Evolutionary conservation across 2,888 invertebrate species (phyloP).

Genomic region (Macrosiphum euphorbiae): DNA sequence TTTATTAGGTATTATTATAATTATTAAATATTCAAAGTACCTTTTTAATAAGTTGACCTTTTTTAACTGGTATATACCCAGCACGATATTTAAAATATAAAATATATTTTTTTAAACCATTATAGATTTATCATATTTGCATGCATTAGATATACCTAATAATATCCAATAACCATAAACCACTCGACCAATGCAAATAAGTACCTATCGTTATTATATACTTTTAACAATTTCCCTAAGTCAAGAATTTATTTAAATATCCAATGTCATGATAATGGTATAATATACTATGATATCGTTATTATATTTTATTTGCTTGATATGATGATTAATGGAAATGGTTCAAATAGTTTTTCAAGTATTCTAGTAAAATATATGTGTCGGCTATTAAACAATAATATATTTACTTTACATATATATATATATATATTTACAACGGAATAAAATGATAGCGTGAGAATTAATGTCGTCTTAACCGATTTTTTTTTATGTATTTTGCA

Average conservation of each 20-base stretch:
- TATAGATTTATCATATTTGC: not conserved
- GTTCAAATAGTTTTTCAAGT: not conserved
- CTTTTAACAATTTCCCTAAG: not conserved
- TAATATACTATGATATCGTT: not conserved
- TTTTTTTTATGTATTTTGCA: not conserved
- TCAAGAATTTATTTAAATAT: too few species aligned
- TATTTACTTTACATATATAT: not conserved
- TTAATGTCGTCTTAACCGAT: not conserved
- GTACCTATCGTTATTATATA: not conserved
- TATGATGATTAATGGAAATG: not conserved
- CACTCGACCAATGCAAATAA: not conserved
- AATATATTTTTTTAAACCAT: not conserved
- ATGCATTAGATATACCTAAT: too few species aligned
- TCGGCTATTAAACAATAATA: not conserved
- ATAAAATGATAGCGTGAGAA: not conserved
- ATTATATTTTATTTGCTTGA: not conserved
- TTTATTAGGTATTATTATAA: too few species aligned
- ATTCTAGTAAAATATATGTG: not conserved
- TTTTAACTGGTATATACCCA: not conserved
- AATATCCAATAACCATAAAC: not conserved
- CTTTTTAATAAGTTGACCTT: not conserved
- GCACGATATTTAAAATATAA: not conserved
- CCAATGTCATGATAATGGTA: not conserved
- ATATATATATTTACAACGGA: not conserved
- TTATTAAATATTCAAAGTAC: not conserved